Evolutionary conservation across 2,113 vertebrate species (phyloP).

Genomic region (Symphodus melops): DNA sequence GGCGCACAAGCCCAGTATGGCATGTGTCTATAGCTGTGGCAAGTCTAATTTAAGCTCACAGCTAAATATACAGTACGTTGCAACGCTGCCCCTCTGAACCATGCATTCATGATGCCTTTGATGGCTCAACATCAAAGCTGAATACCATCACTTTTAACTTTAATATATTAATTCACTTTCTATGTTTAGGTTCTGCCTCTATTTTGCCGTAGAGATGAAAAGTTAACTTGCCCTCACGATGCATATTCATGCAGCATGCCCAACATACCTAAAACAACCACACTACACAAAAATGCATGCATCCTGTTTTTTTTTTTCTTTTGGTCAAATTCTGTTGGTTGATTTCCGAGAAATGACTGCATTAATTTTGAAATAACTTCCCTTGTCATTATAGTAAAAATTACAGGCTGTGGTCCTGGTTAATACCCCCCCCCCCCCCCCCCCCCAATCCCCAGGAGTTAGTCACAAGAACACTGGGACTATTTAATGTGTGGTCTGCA

Average conservation of each 20-base stretch:
- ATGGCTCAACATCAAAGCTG: slow-evolving; percentile 78
- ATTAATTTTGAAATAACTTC: slow-evolving; percentile 58
- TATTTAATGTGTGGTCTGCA: slow-evolving; percentile 62
- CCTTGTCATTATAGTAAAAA: slow-evolving; percentile 58
- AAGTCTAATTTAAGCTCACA: slow-evolving; percentile 70
- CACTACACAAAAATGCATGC: not conserved
- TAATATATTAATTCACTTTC: slow-evolving; percentile 69
- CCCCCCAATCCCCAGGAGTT: slow-evolving; percentile 50
- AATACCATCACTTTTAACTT: slow-evolving; percentile 71
- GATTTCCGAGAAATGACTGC: slow-evolving; percentile 41
- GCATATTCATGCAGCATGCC: slow-evolving; percentile 54
- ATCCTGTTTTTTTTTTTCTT: not conserved
- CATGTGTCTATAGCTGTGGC: slow-evolving; percentile 60
- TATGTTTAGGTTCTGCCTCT: slow-evolving; percentile 71
- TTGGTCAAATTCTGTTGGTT: slow-evolving; percentile 25
- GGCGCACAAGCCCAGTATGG: slow-evolving; percentile 28
- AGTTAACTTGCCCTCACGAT: slow-evolving; percentile 31
- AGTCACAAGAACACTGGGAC: slow-evolving; percentile 14
- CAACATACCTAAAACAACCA: not conserved
- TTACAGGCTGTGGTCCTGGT: slow-evolving; percentile 61
- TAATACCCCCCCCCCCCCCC: slow-evolving; percentile 44
- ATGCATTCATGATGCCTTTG: slow-evolving; percentile 60
- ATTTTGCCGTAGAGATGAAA: slow-evolving; percentile 30
- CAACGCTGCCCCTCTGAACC: slow-evolving; percentile 64
- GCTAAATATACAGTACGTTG: slow-evolving; percentile 70